These are phyloP conservation scores for Carapus acus DNA, from an alignment of 2,797 vertebrate genomes.

Conservation along the genomic window DNA sequence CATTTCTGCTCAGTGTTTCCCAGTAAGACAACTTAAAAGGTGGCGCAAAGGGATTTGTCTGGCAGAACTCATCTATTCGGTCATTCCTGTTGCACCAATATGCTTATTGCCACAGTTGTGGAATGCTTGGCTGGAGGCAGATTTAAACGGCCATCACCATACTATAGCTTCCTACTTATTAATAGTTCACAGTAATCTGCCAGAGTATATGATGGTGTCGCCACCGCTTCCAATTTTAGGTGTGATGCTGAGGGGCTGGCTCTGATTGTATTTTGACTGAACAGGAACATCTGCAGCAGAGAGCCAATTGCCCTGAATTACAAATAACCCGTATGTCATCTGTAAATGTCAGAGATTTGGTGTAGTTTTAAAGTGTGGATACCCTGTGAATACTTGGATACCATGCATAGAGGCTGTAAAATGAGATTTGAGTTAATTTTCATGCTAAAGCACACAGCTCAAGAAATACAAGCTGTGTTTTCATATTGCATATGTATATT, in stretches of 20 bases:
- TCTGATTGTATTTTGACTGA: conserved; percentile 56
- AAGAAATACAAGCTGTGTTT: too few relatives aligned
- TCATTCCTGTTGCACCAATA: conserved; percentile 39
- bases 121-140: conserved; percentile 59
- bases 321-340: too few relatives aligned
- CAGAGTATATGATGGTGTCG: conserved; percentile 64
- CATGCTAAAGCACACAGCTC: too few relatives aligned
- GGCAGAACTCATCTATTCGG: conserved; percentile 56
- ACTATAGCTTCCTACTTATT: conserved; percentile 62
- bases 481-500: too few relatives aligned
- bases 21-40: conserved; percentile 54
- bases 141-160: conserved; percentile 62
- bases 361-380: too few relatives aligned
- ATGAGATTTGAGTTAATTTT: too few relatives aligned
- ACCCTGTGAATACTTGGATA: too few relatives aligned
- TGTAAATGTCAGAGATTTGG: too few relatives aligned
- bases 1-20: conserved; percentile 45
- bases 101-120: conserved; percentile 61
- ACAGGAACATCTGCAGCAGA: conserved; percentile 54
- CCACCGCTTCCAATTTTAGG: conserved; percentile 59
- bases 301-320: too few relatives aligned
- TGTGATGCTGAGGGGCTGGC: conserved; percentile 54
- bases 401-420: too few relatives aligned
- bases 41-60: conserved; percentile 53
- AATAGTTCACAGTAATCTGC: conserved; percentile 56